Conservation (phyloP, 2,888 invertebrate genomes). For the Stegophylla sp. region DNA sequence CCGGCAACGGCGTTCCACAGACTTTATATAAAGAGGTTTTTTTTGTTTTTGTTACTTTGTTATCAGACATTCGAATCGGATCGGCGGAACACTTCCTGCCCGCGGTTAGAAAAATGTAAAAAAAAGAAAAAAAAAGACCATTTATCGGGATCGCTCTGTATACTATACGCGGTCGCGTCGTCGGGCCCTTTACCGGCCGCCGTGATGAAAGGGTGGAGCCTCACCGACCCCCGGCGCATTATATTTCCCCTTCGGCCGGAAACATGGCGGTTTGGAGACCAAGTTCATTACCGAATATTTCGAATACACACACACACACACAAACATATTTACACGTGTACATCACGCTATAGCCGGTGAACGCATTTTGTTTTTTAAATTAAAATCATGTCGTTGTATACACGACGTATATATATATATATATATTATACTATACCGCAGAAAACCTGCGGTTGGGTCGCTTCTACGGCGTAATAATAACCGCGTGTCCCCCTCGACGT, state of each 20-base stretch:
- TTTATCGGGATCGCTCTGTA: constrained; percentile 20
- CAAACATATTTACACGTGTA: background rate
- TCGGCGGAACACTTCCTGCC: background rate
- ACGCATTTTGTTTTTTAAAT: constrained; percentile 1
- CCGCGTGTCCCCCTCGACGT: background rate
- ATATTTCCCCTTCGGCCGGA: constrained; percentile 28
- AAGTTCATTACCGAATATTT: constrained; percentile 34
- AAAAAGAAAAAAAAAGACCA: background rate
- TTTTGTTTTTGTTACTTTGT: too few species aligned
- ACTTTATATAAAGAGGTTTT: too few species aligned
- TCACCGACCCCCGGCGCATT: constrained; percentile 1
- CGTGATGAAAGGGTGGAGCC: constrained; percentile 51
- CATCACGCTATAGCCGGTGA: background rate
- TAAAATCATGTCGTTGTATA: background rate
- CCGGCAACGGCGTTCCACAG: too few species aligned
- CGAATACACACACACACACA: background rate
- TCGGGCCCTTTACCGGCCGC: background rate
- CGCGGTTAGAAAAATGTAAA: background rate
- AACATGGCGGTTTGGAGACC: constrained; percentile 46
- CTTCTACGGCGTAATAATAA: background rate
- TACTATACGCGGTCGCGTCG: too few species aligned
- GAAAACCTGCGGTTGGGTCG: constrained; percentile 22
- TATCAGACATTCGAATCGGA: background rate
- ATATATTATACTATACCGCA: background rate
- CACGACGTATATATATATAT: too few species aligned